Base-by-base conservation (phyloP, 1,140 invertebrate species). In the Nasonia longicornis region DNA sequence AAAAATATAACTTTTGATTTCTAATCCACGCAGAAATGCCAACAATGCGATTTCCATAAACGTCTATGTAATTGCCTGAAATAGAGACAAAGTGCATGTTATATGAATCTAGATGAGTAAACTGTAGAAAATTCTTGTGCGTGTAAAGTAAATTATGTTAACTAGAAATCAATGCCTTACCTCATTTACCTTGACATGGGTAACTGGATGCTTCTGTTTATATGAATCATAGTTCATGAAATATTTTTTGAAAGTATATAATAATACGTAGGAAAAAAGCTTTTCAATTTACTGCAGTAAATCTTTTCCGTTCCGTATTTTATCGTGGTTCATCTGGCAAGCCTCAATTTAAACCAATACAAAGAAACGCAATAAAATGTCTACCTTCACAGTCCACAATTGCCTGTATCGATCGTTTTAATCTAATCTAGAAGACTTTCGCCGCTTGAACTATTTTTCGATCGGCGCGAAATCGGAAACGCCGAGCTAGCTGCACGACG, bases 391-490 rank as follows among this genome's bases (percentile, higher is more conserved):
- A 20, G 14, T 31, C 7, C 0, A 58, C 20, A 20, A 26, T 35
- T 22, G 12, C 8, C 20, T 8, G 26, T 70, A 48, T 64, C 31
- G 48, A n/a, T 42, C 26, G n/a, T 35, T 63, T 26, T 26, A 69
- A 79, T 79, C 29, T 79, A 71, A 79, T 79, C 69, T 79, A 7
- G 14, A 26, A 2, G 22, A 64, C 58, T 79, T 72, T 73, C 45
- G 35, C 70, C 48, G 12, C 45, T 77, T 14, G 64, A 29, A 20
- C 7, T 79, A 6, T 14, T 52, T 58, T 35, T 22, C 3, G 38
- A 73, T 42, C 58, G 52, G 3, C 22, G 58, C 52, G 31, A 79
- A 79, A 73, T 79, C 67, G 22, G 11, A 79, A 79, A 22, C 0
- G 45, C 1, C n/a, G 45, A 22, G 6, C 52, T 38, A 35, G 63